Evolutionary conservation across 2,888 invertebrate genomes (phyloP), one percentile per base, ranked within the genome.

Genomic region (Eristalis intricaria): DNA sequence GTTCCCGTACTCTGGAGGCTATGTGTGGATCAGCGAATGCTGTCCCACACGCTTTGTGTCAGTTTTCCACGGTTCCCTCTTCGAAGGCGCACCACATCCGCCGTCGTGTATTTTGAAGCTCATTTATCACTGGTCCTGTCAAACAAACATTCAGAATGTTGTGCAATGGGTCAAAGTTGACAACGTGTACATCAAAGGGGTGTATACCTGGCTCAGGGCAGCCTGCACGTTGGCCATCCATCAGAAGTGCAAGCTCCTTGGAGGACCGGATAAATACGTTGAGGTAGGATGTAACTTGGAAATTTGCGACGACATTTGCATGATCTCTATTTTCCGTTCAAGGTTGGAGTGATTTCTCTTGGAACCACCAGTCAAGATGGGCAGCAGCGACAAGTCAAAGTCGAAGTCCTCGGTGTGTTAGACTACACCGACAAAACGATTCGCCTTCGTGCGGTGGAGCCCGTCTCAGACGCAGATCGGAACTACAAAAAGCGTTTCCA

Each of bases 91-190:
- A 1, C 96, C 96, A 0, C 96, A 97, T 93, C 96, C 97, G 0
- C 97, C 98, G 0, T 96, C 96, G 43, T 96, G 97, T 0, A 94
- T 98, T 10, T 93, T 98, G 0, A 98, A 98, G 90, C 94, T 98
- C 0, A 95, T 98, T 71, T 98, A 98, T 93, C 98, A 98, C 91
- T 98, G 98, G 98, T 95, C 97, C 0, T 98, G 98, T 89, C 98
- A 98, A 91, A 98, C 98, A 0, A 97, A 96, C 89, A 96, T 97
- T 0, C 96, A 96, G 89, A 98, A 98, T 90, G 97, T 98, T 0
- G 95, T 97, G 0, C 97, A 97, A 87, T 98, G 98, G 98, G 98
- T 98, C 0, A 95, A 95, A 91, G 97, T 96, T 0, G 95, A 96
- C 76, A 96, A 96, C 90, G 92, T 95, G 3, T 96, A 95, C 89